Base-by-base conservation (phyloP, 2,888 invertebrate species). In the Pogonocherus hispidulus region DNA sequence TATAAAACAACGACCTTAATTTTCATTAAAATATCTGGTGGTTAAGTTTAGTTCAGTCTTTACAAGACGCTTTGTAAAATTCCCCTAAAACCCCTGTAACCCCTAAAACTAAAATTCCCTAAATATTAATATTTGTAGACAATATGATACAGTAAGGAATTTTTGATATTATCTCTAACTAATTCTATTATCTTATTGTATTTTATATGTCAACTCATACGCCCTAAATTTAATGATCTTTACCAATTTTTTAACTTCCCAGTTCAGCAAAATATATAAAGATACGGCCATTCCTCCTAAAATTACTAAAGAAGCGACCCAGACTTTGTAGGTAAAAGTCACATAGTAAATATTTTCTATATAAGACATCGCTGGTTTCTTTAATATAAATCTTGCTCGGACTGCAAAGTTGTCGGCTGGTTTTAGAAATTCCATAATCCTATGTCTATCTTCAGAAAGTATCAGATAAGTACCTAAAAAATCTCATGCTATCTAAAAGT, bases 331-430 rank as follows among this genome's bases (percentile, higher is more conserved):
- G 1, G 83, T 80, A 70, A 88, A 87, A 1, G 87, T 87, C 44
- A 86, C 76, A 16, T 81, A 75, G 75, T 87, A 88, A 63, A 88
- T 86, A 66, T 88, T 87, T 71, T 83, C 84, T 0, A 87, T 82
- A 44, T 83, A 85, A 1, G 88, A 87, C 14, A 87, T 79, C 3
- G 87, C 81, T 5, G 88, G 88, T 72, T 86, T 85, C 19, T 86
- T 86, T 69, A 88, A 85, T 60, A 88, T 71, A 68, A 87, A 86
- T 8, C 81, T 62, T 14, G 62, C 19, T 22, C 20, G 71, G 3
- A 79, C 63, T 18, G 76, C 76, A 20, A 72, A 72, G 2, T 74
- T 71, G 19, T 73, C 71, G 32, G 75, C 70, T 1, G 73, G 73
- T 62, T 73, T 74, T 35, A 81, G 52, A 47, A 70, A 76, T 52